Conservation (phyloP, 2,888 invertebrate genomes). For the Fabriciana adippe region DNA sequence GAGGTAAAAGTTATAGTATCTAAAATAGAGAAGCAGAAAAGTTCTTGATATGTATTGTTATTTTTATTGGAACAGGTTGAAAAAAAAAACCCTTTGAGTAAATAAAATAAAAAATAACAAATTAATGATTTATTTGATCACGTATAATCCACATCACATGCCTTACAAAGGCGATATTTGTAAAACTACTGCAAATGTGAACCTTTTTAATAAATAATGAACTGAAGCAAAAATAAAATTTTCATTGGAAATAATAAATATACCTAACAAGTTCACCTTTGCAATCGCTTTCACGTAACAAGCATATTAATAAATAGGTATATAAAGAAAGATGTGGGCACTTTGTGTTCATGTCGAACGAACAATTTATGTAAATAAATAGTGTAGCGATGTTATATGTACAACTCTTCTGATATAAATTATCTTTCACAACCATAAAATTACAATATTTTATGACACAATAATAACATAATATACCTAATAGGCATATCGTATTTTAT, state of each 20-base stretch:
- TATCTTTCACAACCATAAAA: conserved; percentile 69
- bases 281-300: conserved; percentile 37
- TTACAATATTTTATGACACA: conserved; percentile 44
- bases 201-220: conserved; percentile 8
- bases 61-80: no score
- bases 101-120: conserved; percentile 51
- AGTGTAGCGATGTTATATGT: conserved; percentile 28
- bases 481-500: not conserved
- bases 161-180: conserved; percentile 58
- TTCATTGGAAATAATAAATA: not conserved
- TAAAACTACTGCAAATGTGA: conserved; percentile 43
- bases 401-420: conserved; percentile 45
- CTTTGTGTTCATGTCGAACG: conserved; percentile 24
- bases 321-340: conserved; percentile 29
- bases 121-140: conserved; percentile 66
- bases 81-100: not conserved
- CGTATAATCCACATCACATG: conserved; percentile 68
- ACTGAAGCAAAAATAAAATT: not conserved
- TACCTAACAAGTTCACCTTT: conserved; percentile 31
- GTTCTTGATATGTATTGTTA: no score
- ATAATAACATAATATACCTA: conserved; percentile 23
- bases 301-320: conserved; percentile 23
- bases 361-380: conserved; percentile 14
- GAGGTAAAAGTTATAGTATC: no score
- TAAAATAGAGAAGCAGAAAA: no score